These are phyloP conservation scores for Sebastes steindachneri DNA, from an alignment of 2,797 vertebrate species.

Conservation along the genomic window DNA sequence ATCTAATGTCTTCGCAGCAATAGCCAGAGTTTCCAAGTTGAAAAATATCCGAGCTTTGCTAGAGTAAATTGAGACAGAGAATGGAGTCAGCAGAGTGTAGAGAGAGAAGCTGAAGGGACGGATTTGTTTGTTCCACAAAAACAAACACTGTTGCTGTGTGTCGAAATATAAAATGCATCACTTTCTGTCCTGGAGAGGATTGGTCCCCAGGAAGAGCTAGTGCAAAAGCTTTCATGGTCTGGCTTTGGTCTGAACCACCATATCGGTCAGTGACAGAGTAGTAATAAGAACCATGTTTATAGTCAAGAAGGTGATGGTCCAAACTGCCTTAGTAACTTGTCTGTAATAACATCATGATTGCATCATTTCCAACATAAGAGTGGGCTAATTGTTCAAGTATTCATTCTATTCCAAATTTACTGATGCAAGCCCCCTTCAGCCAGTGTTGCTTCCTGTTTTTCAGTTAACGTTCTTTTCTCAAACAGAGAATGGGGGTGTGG, in stretches of 20 bases:
- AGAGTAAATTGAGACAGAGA: neutral
- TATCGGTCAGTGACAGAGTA: neutral
- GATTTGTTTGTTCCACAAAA: conserved; percentile 9
- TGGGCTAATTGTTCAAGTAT: neutral
- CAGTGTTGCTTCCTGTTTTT: too few species aligned
- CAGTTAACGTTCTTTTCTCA: too few species aligned
- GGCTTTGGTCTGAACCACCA: neutral
- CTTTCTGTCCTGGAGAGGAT: neutral
- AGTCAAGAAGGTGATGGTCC: neutral
- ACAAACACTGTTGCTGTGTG: neutral
- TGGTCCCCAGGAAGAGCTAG: neutral
- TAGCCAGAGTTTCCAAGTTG: neutral
- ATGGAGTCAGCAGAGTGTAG: neutral
- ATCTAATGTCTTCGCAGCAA: neutral
- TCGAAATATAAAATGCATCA: neutral
- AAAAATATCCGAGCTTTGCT: neutral
- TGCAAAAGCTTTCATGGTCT: neutral
- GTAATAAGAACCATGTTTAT: neutral
- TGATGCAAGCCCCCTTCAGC: neutral
- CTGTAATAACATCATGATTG: neutral
- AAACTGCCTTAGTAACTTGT: neutral
- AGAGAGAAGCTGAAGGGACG: neutral
- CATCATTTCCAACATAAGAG: neutral
- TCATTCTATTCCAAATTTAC: neutral
- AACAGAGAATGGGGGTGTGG: too few species aligned